Percentiles rank a stretch among this genome's conserved stretches.
phyloP scores from a whole-genome alignment of 1,140 invertebrate genomes.

The Brachionus koreanus region DNA sequence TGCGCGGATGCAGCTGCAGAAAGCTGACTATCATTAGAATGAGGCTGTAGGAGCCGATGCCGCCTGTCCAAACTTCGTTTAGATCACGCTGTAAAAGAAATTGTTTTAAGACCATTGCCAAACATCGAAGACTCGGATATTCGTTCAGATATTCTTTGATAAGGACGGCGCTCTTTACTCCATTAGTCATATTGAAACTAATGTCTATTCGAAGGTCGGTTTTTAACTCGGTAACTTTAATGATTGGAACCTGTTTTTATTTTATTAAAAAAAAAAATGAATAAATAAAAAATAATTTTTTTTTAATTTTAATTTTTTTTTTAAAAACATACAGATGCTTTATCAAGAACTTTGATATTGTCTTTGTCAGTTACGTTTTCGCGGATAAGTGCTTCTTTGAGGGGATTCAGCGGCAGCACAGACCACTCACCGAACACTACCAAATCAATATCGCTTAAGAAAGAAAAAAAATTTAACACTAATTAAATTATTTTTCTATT shows the following conservation, averaged over 20 bases:
- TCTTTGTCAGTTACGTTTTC: slow-evolving; percentile 47
- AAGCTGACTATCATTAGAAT: slow-evolving; percentile 98
- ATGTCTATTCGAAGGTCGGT: slow-evolving; percentile 93
- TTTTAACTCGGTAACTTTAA: slow-evolving; percentile 89
- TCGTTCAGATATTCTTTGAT: slow-evolving; percentile 69
- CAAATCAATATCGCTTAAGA: slow-evolving; percentile 86
- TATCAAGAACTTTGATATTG: slow-evolving; percentile 35
- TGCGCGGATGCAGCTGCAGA: slow-evolving; percentile 76
- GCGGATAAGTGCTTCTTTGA: slow-evolving; percentile 20
- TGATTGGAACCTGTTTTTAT: slow-evolving; percentile 70
- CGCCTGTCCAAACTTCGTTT: slow-evolving; percentile 97
- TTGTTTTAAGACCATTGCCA: slow-evolving; percentile 94
- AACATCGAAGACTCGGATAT: slow-evolving; percentile 80
- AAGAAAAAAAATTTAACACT: neutral
- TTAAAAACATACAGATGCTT: slow-evolving; percentile 51
- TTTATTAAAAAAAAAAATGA: neutral
- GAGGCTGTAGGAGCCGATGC: slow-evolving; percentile 95
- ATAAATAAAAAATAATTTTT: neutral
- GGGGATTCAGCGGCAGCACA: neutral
- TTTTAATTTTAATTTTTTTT: neutral
- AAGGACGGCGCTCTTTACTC: slow-evolving; percentile 86
- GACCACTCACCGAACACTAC: slow-evolving; percentile 89
- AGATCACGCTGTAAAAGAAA: slow-evolving; percentile 92
- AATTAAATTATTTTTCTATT: too few relatives aligned
- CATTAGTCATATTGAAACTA: slow-evolving; percentile 94